Evolutionary conservation across 2,797 vertebrate genomes (phyloP).

Genomic region (Amniataba percoides): DNA sequence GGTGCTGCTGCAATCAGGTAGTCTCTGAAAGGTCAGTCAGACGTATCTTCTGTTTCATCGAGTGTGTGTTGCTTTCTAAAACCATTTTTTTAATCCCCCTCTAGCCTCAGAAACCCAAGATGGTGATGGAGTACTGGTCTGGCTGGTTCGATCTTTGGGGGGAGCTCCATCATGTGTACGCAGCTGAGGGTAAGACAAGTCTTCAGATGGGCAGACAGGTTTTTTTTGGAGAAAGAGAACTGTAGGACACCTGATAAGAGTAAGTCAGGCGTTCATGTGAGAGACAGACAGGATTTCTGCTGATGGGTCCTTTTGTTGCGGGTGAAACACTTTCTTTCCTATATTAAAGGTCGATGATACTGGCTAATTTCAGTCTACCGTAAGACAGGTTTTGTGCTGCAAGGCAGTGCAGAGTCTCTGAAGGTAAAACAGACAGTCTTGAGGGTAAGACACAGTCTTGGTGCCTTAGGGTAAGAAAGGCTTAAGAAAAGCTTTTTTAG

Average conservation of each 20-base stretch:
- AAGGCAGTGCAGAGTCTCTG: conserved; percentile 35
- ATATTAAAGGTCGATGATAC: conserved; percentile 33
- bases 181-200: conserved; percentile 88
- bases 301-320: conserved; percentile 40
- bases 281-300: conserved; percentile 19
- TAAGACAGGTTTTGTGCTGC: conserved; percentile 44
- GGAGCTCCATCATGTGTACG: conserved; percentile 88
- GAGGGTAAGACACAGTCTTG: conserved; percentile 40
- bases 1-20: not conserved
- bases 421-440: conserved; percentile 46
- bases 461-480: conserved; percentile 38
- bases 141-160: conserved; percentile 98
- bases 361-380: conserved; percentile 45
- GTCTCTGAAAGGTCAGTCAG: not conserved
- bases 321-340: conserved; percentile 33
- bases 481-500: conserved; percentile 49
- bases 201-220: not conserved
- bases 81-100: not conserved
- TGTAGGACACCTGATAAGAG: conserved; percentile 13
- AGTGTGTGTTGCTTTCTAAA: not conserved
- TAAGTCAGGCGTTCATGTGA: not conserved
- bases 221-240: not conserved
- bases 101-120: conserved; percentile 90
- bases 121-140: conserved; percentile 98
- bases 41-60: not conserved